Conservation (phyloP, 1,140 invertebrate species). For the Bombus cullumanus region DNA sequence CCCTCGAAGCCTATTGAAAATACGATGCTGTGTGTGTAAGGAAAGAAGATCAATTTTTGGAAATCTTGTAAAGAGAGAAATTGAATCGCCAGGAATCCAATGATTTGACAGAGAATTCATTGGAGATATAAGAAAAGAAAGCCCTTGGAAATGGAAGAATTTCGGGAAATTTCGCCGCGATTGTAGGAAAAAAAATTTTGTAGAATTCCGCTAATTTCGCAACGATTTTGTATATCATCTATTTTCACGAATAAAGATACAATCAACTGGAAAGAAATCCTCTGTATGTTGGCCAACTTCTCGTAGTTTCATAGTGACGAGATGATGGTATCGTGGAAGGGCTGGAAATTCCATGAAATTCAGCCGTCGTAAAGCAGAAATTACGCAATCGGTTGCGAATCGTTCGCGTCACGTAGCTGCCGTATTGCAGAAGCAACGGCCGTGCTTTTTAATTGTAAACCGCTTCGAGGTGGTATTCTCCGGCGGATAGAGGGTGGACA, state of each 20-base stretch:
- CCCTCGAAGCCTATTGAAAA: too few relatives aligned
- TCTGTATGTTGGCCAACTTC: slow-evolving; percentile 13
- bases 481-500: slow-evolving; percentile 17
- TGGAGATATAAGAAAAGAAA: not conserved
- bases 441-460: slow-evolving; percentile 62
- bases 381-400: slow-evolving; percentile 55
- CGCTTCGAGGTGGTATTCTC: slow-evolving; percentile 42
- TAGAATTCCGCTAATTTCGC: accelerated
- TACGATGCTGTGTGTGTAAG: not conserved
- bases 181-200: too few relatives aligned
- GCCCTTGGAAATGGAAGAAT: not conserved
- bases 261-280: too few relatives aligned
- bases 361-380: slow-evolving; percentile 24
- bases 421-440: slow-evolving; percentile 51
- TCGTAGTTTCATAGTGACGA: not conserved
- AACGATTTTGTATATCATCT: too few relatives aligned
- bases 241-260: too few relatives aligned
- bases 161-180: not conserved
- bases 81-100: too few relatives aligned
- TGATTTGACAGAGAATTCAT: not conserved
- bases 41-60: not conserved
- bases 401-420: slow-evolving; percentile 66
- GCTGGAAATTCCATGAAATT: slow-evolving; percentile 28
- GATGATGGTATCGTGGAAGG: not conserved
- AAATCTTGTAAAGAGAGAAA: not conserved